phyloP scores from a whole-genome alignment of 2,797 vertebrate species.

The Poeciliopsis turneri region DNA sequence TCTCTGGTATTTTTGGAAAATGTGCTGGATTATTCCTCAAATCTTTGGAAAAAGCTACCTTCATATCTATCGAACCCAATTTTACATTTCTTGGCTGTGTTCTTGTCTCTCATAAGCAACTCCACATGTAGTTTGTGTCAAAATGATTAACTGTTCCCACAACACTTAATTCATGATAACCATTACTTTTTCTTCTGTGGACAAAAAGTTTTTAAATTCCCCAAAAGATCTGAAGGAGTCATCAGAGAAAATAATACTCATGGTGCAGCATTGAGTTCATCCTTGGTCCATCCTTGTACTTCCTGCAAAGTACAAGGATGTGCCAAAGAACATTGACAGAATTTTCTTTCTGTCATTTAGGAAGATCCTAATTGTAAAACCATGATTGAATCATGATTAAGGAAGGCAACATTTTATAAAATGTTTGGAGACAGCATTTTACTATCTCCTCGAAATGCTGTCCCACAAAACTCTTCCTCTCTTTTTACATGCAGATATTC shows the following conservation, averaged over 20 bases:
- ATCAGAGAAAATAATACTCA: background rate
- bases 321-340: no score
- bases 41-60: background rate
- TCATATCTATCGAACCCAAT: background rate
- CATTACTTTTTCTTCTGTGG: background rate
- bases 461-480: background rate
- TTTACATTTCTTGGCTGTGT: background rate
- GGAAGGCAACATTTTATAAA: no score
- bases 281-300: background rate
- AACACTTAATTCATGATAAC: background rate
- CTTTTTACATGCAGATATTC: background rate
- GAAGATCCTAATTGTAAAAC: no score
- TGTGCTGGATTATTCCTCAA: background rate
- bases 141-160: background rate
- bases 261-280: background rate
- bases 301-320: background rate
- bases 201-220: background rate
- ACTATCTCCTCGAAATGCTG: background rate
- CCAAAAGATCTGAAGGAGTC: background rate
- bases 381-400: no score
- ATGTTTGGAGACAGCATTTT: no score
- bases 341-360: no score
- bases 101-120: background rate
- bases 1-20: background rate
- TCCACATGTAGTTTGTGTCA: background rate